Conservation (phyloP, 2,113 vertebrate species). For the Aspiorhynchus laticeps region DNA sequence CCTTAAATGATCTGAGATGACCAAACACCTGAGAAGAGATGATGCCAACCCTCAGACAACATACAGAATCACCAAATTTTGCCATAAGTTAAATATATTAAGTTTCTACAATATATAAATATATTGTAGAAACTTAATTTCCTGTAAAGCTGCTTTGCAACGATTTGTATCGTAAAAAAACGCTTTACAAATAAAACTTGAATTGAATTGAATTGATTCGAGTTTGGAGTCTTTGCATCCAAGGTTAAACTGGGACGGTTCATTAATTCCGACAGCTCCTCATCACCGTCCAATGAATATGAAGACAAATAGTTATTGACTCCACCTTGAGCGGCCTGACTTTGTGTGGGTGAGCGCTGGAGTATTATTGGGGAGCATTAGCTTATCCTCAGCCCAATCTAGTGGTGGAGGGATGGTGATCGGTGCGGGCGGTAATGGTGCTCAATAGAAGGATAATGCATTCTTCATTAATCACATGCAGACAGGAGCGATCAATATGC, state of each 20-base stretch:
- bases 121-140: too few species aligned
- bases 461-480: slow-evolving; percentile 51
- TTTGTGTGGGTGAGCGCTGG: slow-evolving; percentile 9
- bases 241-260: slow-evolving; percentile 3
- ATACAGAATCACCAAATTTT: too few species aligned
- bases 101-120: too few species aligned
- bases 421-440: slow-evolving; percentile 23
- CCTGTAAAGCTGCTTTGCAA: too few species aligned
- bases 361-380: slow-evolving; percentile 44
- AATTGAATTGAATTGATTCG: neutral
- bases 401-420: slow-evolving; percentile 48
- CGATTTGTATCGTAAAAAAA: too few species aligned
- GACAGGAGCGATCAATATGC: slow-evolving; percentile 51
- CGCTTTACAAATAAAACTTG: too few species aligned
- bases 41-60: too few species aligned
- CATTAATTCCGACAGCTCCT: neutral
- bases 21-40: too few species aligned
- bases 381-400: slow-evolving; percentile 42
- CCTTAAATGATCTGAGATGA: too few species aligned
- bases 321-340: slow-evolving; percentile 18
- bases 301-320: slow-evolving; percentile 44
- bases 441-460: slow-evolving; percentile 50
- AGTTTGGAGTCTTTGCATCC: neutral
- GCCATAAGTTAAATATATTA: too few species aligned
- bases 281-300: slow-evolving; percentile 29